Conservation (phyloP, 2,797 vertebrate genomes). For the Trachurus trachurus region DNA sequence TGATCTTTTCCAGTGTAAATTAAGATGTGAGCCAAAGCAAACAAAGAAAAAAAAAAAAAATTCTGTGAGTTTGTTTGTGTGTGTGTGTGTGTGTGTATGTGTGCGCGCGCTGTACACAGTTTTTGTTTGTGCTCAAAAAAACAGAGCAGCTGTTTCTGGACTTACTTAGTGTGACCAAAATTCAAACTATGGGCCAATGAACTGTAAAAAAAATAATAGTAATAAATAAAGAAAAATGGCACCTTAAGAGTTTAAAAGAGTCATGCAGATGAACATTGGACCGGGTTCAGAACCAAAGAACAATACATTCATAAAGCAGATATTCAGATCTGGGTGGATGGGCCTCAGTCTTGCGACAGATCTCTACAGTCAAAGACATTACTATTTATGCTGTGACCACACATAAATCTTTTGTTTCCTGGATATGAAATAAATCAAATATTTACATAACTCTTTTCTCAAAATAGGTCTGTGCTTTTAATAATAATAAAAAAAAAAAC, state of each 20-base stretch:
- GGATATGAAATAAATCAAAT: conserved; percentile 85
- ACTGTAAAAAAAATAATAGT: conserved; percentile 9
- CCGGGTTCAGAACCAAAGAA: conserved; percentile 65
- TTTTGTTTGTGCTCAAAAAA: conserved; percentile 61
- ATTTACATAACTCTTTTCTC: conserved; percentile 82
- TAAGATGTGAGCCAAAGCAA: conserved; percentile 61
- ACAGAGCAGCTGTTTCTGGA: conserved; percentile 55
- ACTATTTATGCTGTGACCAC: conserved; percentile 72
- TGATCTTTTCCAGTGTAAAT: conserved; percentile 81
- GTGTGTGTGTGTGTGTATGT: background rate
- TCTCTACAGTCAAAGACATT: conserved; percentile 75
- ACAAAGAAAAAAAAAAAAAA: conserved; percentile 26
- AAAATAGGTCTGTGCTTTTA: conserved; percentile 88
- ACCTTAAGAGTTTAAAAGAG: conserved; percentile 59
- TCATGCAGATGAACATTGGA: conserved; percentile 69
- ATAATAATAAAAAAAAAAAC: conserved; percentile 72
- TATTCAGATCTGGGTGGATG: conserved; percentile 75
- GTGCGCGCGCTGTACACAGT: conserved; percentile 57
- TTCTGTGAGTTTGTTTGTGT: conserved; percentile 4
- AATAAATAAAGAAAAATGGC: conserved; percentile 56
- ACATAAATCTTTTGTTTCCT: conserved; percentile 74
- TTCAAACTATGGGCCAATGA: conserved; percentile 52
- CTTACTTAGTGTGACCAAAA: conserved; percentile 49
- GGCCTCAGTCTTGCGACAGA: conserved; percentile 68
- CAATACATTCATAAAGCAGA: conserved; percentile 87